These are phyloP conservation scores for Brachionus sp. DNA, from an alignment of 1,140 invertebrate genomes.

Conservation along the genomic window DNA sequence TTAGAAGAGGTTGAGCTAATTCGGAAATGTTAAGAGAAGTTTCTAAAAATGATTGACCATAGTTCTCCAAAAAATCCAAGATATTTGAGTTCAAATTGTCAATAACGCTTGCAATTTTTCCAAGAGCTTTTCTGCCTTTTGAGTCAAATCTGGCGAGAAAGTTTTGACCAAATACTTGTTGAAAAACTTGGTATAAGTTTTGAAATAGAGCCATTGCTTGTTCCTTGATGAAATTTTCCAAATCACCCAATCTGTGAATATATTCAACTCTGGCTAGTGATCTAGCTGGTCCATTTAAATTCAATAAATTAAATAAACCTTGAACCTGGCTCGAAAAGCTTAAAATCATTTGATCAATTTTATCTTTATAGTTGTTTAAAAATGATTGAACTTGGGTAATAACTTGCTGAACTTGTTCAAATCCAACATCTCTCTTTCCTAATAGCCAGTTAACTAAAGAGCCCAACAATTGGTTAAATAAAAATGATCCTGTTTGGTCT, in stretches of 20 bases:
- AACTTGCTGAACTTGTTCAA: not conserved
- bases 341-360: slow-evolving; percentile 9
- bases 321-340: not conserved
- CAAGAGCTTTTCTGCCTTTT: not conserved
- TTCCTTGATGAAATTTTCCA: not conserved
- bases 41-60: slow-evolving; percentile 26
- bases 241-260: not conserved
- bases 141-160: not conserved
- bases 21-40: not conserved
- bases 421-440: not conserved
- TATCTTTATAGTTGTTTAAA: slow-evolving; percentile 23
- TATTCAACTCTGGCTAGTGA: not conserved
- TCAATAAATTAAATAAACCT: slow-evolving; percentile 17
- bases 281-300: not conserved
- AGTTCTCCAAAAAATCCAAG: not conserved
- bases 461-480: not conserved
- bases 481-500: not conserved
- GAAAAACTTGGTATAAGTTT: not conserved
- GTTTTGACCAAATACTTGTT: slow-evolving; percentile 22
- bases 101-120: not conserved
- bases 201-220: not conserved
- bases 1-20: not conserved
- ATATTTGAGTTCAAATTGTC: slow-evolving; percentile 16
- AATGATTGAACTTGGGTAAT: not conserved
- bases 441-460: not conserved